phyloP scores from a whole-genome alignment of 2,113 vertebrate species.

The Tapirus terrestris region DNA sequence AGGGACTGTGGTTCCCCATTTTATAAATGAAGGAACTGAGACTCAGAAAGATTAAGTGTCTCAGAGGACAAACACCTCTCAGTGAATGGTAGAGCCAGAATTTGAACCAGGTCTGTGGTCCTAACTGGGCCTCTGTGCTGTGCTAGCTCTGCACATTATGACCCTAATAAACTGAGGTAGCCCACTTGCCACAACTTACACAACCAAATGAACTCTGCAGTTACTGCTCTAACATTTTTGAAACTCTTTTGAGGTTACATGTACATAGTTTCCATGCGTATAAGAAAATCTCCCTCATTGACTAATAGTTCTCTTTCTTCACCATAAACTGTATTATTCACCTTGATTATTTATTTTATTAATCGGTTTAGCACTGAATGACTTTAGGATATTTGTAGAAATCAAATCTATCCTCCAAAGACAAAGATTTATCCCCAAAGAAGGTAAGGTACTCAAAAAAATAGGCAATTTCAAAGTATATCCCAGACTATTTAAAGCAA shows the following conservation, averaged over 20 bases:
- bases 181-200: neutral
- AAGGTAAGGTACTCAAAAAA: conserved; percentile 27
- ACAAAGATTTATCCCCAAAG: neutral
- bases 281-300: neutral
- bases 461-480: neutral
- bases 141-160: neutral
- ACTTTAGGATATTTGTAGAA: neutral
- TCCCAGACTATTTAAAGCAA: neutral
- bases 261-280: neutral
- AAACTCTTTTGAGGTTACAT: neutral
- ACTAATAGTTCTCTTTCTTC: neutral
- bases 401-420: neutral
- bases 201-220: neutral
- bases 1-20: neutral
- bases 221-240: neutral
- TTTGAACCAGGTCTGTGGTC: neutral
- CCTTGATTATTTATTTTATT: neutral
- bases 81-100: neutral
- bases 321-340: neutral
- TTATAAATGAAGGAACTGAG: neutral
- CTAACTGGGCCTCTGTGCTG: too few species aligned
- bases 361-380: neutral
- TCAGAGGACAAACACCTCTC: neutral
- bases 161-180: too few species aligned
- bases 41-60: neutral